phyloP scores from a whole-genome alignment of 2,797 vertebrate species.

The Podarcis siculus region DNA sequence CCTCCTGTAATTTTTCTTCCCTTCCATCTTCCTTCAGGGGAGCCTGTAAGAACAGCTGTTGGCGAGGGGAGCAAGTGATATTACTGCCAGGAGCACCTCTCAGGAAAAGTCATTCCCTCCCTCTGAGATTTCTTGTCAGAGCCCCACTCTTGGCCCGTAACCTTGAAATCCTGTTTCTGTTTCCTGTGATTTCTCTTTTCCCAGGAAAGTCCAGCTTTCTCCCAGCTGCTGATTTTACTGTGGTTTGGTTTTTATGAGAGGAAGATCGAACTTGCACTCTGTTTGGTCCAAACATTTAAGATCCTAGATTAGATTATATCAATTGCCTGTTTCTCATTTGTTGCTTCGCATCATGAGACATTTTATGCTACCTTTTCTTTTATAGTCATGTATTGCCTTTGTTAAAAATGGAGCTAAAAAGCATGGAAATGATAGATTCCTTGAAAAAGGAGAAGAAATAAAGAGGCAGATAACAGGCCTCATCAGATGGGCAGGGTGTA shows the following conservation, averaged over 20 bases:
- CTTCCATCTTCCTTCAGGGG: slow-evolving; percentile 31
- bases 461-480: background rate
- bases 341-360: background rate
- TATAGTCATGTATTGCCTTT: background rate
- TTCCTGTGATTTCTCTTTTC: slow-evolving; percentile 6
- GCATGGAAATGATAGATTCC: background rate
- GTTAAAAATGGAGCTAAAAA: background rate
- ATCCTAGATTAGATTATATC: background rate
- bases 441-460: background rate
- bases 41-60: slow-evolving; percentile 57
- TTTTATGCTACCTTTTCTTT: background rate
- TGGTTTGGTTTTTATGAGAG: background rate
- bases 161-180: background rate
- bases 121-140: slow-evolving; percentile 5
- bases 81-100: slow-evolving; percentile 28
- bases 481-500: background rate
- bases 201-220: background rate
- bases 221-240: background rate
- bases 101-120: slow-evolving; percentile 20
- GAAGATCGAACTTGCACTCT: background rate
- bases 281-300: background rate
- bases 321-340: background rate
- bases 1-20: slow-evolving; percentile 29
- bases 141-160: too few relatives aligned
- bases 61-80: slow-evolving; percentile 57